Evolutionary conservation across 2,888 invertebrate genomes (phyloP).

Genomic region (Agrotis segetum): DNA sequence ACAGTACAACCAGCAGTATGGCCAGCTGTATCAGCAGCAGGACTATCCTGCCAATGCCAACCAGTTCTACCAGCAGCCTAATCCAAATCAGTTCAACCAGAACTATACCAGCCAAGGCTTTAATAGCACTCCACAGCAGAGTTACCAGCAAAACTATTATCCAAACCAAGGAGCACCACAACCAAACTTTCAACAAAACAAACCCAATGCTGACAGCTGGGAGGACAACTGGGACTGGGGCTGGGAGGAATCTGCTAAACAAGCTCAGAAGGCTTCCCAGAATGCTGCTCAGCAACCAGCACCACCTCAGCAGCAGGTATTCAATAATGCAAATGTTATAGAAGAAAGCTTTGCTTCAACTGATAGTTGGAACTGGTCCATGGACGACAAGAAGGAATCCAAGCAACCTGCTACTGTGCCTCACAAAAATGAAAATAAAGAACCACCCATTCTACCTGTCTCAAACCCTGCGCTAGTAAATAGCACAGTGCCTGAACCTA

Average conservation of each 20-base stretch:
- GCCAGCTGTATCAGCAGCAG: constrained; percentile 81
- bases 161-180: constrained; percentile 76
- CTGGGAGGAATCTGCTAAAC: constrained; percentile 90
- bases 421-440: constrained; percentile 62
- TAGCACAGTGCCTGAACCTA: constrained; percentile 65
- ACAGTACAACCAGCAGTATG: constrained; percentile 86
- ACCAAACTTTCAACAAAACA: constrained; percentile 72
- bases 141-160: constrained; percentile 80
- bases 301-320: constrained; percentile 67
- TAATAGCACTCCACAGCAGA: constrained; percentile 71
- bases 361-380: constrained; percentile 92
- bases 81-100: constrained; percentile 78
- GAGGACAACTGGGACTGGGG: constrained; percentile 92
- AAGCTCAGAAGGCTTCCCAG: constrained; percentile 76
- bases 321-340: constrained; percentile 87
- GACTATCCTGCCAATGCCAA: constrained; percentile 80
- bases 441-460: constrained; percentile 59
- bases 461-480: constrained; percentile 68
- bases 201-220: constrained; percentile 81
- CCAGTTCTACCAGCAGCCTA: constrained; percentile 74
- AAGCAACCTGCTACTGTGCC: constrained; percentile 62
- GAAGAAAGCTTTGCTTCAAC: constrained; percentile 91
- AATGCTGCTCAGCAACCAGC: constrained; percentile 57
- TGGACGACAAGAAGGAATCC: constrained; percentile 85
- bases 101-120: constrained; percentile 78